phyloP scores from a whole-genome alignment of 2,888 invertebrate species.

The Folsomia candida region DNA sequence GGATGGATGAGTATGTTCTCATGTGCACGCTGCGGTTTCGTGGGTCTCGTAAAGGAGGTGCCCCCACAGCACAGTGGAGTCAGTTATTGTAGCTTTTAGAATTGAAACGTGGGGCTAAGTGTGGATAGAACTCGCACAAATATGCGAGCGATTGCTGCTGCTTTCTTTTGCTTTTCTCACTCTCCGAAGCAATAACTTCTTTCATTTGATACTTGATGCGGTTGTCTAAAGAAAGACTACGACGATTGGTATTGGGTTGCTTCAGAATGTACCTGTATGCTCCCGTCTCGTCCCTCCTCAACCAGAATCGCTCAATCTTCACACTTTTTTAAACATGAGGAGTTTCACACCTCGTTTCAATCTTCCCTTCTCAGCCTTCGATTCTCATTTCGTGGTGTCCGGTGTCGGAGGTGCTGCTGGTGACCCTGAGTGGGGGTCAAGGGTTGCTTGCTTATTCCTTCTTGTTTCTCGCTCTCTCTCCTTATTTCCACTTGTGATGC shows the following conservation, averaged over 20 bases:
- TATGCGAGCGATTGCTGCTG: too few relatives aligned
- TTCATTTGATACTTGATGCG: not conserved
- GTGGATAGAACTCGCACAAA: too few relatives aligned
- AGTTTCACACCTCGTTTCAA: constrained; percentile 24
- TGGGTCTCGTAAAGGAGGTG: not conserved
- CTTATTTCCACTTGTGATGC: not conserved
- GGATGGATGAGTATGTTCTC: not conserved
- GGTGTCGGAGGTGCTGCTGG: constrained; percentile 1
- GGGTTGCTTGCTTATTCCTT: not conserved
- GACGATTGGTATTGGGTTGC: not conserved
- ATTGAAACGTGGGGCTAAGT: not conserved
- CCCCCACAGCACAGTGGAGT: not conserved
- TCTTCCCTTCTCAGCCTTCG: constrained; percentile 1
- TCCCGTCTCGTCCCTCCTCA: too few relatives aligned
- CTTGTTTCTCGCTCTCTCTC: not conserved
- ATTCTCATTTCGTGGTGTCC: not conserved
- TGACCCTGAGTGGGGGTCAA: constrained; percentile 8
- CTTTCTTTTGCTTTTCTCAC: not conserved
- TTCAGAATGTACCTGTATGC: too few relatives aligned
- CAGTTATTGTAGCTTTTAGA: too few relatives aligned
- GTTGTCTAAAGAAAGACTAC: not conserved
- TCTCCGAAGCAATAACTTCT: not conserved
- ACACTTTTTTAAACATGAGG: constrained; percentile 12
- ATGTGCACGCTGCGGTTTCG: not conserved
- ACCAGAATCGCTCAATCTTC: not conserved